phyloP scores from a whole-genome alignment of 2,113 vertebrate genomes.

The Poecile atricapillus region DNA sequence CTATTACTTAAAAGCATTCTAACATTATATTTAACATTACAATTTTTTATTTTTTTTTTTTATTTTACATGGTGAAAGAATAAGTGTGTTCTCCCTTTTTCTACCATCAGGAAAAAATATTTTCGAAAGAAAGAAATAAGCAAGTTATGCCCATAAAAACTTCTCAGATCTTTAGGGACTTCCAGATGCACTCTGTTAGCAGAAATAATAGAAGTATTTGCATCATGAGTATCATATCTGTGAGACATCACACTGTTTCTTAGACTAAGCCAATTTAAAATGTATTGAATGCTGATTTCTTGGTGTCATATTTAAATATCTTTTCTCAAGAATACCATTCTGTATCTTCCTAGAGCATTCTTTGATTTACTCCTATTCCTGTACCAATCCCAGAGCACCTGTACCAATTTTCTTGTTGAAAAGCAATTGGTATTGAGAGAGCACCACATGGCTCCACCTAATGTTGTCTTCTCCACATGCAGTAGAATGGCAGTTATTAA shows the following conservation, averaged over 20 bases:
- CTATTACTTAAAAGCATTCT: not conserved
- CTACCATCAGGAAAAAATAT: not conserved
- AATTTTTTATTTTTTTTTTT: not conserved
- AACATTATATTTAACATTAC: not conserved
- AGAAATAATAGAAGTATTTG: not conserved
- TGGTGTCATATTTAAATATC: not conserved
- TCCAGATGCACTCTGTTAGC: not conserved
- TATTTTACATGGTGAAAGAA: not conserved
- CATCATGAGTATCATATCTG: not conserved
- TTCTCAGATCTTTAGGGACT: not conserved
- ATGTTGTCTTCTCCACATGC: not conserved
- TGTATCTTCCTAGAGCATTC: not conserved
- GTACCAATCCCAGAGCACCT: not conserved
- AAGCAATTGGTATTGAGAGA: not conserved
- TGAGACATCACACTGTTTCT: not conserved
- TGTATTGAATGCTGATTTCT: not conserved
- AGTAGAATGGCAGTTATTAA: not conserved
- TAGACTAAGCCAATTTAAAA: constrained; percentile 35
- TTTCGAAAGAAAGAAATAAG: not conserved
- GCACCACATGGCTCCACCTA: not conserved
- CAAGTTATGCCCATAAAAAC: not conserved
- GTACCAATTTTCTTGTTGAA: no score
- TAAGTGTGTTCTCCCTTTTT: not conserved
- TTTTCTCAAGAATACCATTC: not conserved
- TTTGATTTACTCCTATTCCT: constrained; percentile 3